Evolutionary conservation across 2,888 invertebrate species (phyloP).

Genomic region (Eristalis pertinax): DNA sequence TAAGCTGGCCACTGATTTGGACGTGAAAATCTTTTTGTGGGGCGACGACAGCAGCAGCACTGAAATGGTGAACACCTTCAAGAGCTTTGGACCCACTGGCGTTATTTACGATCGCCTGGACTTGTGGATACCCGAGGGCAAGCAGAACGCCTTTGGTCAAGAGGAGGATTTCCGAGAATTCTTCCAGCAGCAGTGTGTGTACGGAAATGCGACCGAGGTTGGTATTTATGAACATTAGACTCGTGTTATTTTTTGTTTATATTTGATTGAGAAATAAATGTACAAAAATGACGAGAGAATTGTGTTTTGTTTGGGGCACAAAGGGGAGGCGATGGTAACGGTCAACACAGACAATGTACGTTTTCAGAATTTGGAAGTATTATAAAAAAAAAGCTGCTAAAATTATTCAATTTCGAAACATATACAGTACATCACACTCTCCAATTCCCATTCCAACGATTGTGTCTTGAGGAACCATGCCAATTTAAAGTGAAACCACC

Average conservation of each 20-base stretch:
- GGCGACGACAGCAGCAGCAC: conserved; percentile 96
- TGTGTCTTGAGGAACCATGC: no score
- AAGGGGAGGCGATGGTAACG: neutral
- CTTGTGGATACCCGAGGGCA: conserved; percentile 75
- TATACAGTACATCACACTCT: no score
- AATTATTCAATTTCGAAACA: no score
- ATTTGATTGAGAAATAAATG: conserved; percentile 32
- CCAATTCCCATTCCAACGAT: no score
- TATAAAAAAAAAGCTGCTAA: no score
- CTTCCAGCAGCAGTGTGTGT: conserved; percentile 77
- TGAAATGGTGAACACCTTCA: conserved; percentile 90
- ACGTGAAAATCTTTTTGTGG: conserved; percentile 96
- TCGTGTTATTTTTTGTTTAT: neutral
- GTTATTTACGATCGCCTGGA: conserved; percentile 97
- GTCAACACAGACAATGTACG: no score
- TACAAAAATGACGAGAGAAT: neutral
- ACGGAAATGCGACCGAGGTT: conserved; percentile 37
- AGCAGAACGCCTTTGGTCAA: conserved; percentile 74
- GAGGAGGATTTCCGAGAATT: conserved; percentile 77
- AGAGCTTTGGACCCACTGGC: conserved; percentile 93
- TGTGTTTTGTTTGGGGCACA: neutral
- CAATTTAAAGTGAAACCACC: no score
- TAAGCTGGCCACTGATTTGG: conserved; percentile 87
- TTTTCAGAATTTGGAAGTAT: no score
- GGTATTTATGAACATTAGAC: neutral